phyloP scores from a whole-genome alignment of 2,113 vertebrate species.

The Calidris pugnax region DNA sequence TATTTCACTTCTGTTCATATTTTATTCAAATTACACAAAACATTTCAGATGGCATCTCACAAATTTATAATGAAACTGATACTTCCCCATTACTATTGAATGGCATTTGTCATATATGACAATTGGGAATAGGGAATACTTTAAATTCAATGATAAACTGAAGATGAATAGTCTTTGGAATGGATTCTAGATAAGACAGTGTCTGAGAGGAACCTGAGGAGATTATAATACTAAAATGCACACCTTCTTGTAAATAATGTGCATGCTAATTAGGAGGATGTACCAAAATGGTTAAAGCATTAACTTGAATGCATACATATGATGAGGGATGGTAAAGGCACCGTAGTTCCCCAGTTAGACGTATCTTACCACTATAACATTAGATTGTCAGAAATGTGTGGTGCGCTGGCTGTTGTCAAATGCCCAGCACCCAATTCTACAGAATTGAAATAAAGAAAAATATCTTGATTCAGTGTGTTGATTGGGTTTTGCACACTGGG shows the following conservation, averaged over 20 bases:
- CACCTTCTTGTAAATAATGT: not conserved
- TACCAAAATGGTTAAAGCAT: not conserved
- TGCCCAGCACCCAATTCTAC: not conserved
- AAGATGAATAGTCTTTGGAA: not conserved
- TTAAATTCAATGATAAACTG: not conserved
- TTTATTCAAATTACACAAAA: not conserved
- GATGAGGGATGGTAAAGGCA: not conserved
- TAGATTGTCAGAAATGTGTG: not conserved
- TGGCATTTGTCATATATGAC: not conserved
- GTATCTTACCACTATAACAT: not conserved
- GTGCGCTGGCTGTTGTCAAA: not conserved
- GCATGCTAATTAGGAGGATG: not conserved
- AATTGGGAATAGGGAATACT: not conserved
- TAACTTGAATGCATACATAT: not conserved
- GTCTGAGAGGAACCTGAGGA: not conserved
- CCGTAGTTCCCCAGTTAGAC: not conserved
- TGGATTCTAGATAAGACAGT: not conserved
- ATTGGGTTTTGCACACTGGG: not conserved
- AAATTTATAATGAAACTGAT: not conserved
- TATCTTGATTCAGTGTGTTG: not conserved
- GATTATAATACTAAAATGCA: not conserved
- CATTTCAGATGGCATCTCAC: not conserved
- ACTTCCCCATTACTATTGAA: not conserved
- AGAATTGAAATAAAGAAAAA: not conserved
- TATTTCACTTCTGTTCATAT: not conserved